Percentiles rank a stretch among this genome's conserved stretches.
Conservation (phyloP, 2,888 invertebrate genomes). For the Xylota segnis region DNA sequence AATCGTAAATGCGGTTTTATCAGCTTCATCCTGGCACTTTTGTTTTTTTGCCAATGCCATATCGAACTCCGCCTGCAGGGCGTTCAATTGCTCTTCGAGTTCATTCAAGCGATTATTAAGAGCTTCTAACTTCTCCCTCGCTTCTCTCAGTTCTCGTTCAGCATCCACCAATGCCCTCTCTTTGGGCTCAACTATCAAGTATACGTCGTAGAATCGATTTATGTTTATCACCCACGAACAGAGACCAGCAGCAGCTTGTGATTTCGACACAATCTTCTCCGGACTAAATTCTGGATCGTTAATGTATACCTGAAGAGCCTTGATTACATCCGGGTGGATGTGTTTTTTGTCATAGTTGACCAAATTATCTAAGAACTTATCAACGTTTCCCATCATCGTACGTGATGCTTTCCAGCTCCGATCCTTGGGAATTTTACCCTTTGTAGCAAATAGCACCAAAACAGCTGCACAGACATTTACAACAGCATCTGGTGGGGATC, state of each 20-base stretch:
- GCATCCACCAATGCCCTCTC: constrained; percentile 93
- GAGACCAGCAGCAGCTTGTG: constrained; percentile 95
- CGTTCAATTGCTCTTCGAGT: constrained; percentile 90
- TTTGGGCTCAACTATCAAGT: constrained; percentile 96
- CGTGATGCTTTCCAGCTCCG: constrained; percentile 96
- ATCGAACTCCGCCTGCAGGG: constrained; percentile 93
- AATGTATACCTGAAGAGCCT: constrained; percentile 88
- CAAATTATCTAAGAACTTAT: constrained; percentile 92
- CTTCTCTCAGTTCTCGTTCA: constrained; percentile 92
- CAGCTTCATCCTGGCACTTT: constrained; percentile 96
- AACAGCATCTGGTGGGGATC: constrained; percentile 95
- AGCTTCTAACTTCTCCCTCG: constrained; percentile 91
- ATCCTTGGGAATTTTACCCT: constrained; percentile 95
- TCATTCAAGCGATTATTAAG: constrained; percentile 90
- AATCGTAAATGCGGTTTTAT: constrained; percentile 94
- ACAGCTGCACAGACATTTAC: constrained; percentile 95
- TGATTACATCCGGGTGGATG: constrained; percentile 94
- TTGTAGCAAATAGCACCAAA: constrained; percentile 92
- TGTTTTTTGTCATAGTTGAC: constrained; percentile 97
- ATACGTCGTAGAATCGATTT: constrained; percentile 94
- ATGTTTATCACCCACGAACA: constrained; percentile 98
- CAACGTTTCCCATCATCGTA: constrained; percentile 95
- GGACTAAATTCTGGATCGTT: constrained; percentile 92
- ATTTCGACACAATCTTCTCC: constrained; percentile 93
- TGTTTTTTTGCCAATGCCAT: constrained; percentile 93